phyloP scores from a whole-genome alignment of 2,113 vertebrate genomes.

The Pithys albifrons region DNA sequence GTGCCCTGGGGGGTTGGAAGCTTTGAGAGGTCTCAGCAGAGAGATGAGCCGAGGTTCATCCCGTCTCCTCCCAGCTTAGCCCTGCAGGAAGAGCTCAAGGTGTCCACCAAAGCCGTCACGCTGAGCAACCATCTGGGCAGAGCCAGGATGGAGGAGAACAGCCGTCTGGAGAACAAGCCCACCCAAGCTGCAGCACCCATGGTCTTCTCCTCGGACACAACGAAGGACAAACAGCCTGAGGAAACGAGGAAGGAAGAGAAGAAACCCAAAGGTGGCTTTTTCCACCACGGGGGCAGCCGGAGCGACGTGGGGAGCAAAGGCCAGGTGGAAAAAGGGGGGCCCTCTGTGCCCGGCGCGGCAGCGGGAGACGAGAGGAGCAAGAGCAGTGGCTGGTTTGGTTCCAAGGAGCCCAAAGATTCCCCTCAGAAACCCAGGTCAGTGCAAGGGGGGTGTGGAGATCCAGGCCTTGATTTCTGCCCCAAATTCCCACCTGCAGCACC shows the following conservation, averaged over 20 bases:
- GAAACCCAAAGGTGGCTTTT: conserved; percentile 78
- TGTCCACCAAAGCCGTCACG: conserved; percentile 77
- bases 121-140: conserved; percentile 75
- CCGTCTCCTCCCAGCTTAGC: conserved; percentile 46
- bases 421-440: conserved; percentile 90
- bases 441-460: fast-evolving
- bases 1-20: not conserved
- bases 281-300: conserved; percentile 76
- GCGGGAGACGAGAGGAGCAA: conserved; percentile 77
- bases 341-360: not conserved
- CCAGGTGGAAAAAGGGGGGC: conserved; percentile 56
- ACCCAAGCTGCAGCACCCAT: conserved; percentile 59
- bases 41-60: conserved; percentile 46
- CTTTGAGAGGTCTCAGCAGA: conserved; percentile 75
- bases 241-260: conserved; percentile 63
- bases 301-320: conserved; percentile 62
- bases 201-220: not conserved
- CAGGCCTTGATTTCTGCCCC: not conserved
- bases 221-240: conserved; percentile 53
- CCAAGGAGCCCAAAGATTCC: conserved; percentile 82
- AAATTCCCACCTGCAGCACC: fast-evolving
- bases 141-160: conserved; percentile 33
- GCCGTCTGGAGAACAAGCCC: conserved; percentile 47
- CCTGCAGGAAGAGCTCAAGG: conserved; percentile 68
- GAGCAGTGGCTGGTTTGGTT: conserved; percentile 83